Conservation (phyloP, 2,113 vertebrate species). For the Corynorhinus townsendii region DNA sequence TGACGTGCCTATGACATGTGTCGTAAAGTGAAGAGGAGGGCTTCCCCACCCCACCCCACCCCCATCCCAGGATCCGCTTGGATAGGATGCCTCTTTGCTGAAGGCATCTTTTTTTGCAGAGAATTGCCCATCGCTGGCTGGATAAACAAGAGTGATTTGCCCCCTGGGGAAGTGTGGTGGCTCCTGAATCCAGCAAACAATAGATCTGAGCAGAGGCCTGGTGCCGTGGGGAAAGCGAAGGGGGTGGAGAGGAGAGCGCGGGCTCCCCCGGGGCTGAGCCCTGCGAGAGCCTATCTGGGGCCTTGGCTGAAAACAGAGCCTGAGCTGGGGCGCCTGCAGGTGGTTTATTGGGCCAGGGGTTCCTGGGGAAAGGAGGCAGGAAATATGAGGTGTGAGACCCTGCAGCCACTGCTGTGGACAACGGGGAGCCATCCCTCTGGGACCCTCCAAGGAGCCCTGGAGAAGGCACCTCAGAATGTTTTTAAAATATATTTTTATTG, state of each 20-base stretch:
- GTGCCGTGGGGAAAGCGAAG: slow-evolving; percentile 1
- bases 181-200: slow-evolving; percentile 66
- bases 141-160: slow-evolving; percentile 64
- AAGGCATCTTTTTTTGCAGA: slow-evolving; percentile 13
- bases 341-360: not conserved
- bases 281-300: not conserved
- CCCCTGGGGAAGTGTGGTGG: not conserved
- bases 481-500: too few relatives aligned
- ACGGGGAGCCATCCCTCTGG: too few relatives aligned
- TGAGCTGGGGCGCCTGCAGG: not conserved
- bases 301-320: not conserved
- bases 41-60: not conserved
- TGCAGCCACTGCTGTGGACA: not conserved
- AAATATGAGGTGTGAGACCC: not conserved
- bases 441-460: not conserved
- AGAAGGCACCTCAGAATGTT: not conserved
- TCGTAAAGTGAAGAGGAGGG: not conserved
- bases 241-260: not conserved
- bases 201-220: slow-evolving; percentile 40
- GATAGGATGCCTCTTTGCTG: not conserved
- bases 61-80: not conserved
- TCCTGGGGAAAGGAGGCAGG: not conserved
- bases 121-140: slow-evolving; percentile 43
- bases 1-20: not conserved
- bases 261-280: slow-evolving; percentile 1